These are phyloP conservation scores for Chrysotoxum bicinctum DNA, from an alignment of 2,888 invertebrate genomes.

Conservation along the genomic window DNA sequence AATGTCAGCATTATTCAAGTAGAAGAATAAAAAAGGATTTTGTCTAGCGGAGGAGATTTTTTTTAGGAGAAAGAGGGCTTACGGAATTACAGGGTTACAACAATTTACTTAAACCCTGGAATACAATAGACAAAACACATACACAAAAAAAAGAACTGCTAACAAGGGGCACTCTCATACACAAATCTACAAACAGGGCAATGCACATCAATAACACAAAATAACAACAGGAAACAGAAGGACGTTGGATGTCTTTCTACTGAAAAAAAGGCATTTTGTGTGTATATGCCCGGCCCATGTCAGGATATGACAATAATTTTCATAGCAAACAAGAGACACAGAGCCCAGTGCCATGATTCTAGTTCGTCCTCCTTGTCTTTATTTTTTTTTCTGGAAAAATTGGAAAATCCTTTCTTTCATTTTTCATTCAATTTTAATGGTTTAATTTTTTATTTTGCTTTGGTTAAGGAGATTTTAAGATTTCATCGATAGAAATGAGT, in stretches of 20 bases:
- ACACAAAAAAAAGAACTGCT: slow-evolving; percentile 1
- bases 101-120: slow-evolving; percentile 57
- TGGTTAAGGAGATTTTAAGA: slow-evolving; percentile 49
- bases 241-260: slow-evolving; percentile 1
- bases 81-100: slow-evolving; percentile 41
- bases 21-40: not conserved
- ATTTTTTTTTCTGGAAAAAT: not conserved
- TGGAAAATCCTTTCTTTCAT: slow-evolving; percentile 34
- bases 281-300: slow-evolving; percentile 3
- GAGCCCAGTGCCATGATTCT: slow-evolving; percentile 52
- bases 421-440: slow-evolving; percentile 10
- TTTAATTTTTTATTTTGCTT: slow-evolving; percentile 4
- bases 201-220: slow-evolving; percentile 60
- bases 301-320: slow-evolving; percentile 57
- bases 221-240: slow-evolving; percentile 34
- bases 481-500: slow-evolving; percentile 45
- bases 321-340: not conserved
- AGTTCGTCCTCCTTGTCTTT: slow-evolving; percentile 17
- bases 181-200: slow-evolving; percentile 15
- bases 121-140: slow-evolving; percentile 15
- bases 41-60: not conserved
- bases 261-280: not conserved
- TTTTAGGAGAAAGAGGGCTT: not conserved
- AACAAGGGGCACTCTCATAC: slow-evolving; percentile 31
- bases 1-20: slow-evolving; percentile 49